These are phyloP conservation scores for Galemys pyrenaicus DNA, from an alignment of 2,113 vertebrate genomes.

Conservation along the genomic window DNA sequence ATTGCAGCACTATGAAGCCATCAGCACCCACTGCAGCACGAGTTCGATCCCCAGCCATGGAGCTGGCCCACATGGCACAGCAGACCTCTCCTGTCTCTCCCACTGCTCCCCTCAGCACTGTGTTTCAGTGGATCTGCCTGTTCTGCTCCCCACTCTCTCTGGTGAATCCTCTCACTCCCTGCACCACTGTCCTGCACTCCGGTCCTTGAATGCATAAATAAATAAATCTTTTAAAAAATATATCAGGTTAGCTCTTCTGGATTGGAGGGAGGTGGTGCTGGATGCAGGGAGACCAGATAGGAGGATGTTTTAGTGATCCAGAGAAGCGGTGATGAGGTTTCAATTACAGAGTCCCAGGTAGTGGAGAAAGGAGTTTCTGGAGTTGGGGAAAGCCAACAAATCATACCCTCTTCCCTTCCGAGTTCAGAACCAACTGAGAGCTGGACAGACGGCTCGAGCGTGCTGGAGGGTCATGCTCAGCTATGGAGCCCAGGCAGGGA, in stretches of 20 bases:
- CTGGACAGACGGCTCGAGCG: neutral
- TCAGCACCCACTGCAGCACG: no score
- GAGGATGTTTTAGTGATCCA: neutral
- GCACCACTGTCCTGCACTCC: no score
- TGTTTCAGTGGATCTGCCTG: no score
- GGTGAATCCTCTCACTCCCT: no score
- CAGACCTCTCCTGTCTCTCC: no score
- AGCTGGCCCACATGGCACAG: no score
- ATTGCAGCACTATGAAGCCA: no score
- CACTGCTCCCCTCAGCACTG: no score
- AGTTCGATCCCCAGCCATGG: no score
- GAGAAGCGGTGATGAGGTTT: neutral
- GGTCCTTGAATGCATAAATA: no score
- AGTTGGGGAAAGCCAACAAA: neutral
- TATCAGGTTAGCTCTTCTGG: neutral
- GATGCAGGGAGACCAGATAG: neutral
- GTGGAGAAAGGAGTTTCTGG: neutral
- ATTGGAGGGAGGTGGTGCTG: neutral
- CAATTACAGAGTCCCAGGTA: neutral
- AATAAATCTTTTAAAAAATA: neutral
- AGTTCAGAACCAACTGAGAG: neutral
- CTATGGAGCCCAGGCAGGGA: neutral
- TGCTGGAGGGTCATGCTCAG: no score
- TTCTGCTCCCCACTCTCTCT: no score
- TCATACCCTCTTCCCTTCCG: neutral